Percentiles rank a stretch among this genome's conserved stretches.
Evolutionary conservation across 2,888 invertebrate species (phyloP).

Genomic region (Drosophila mulleri): DNA sequence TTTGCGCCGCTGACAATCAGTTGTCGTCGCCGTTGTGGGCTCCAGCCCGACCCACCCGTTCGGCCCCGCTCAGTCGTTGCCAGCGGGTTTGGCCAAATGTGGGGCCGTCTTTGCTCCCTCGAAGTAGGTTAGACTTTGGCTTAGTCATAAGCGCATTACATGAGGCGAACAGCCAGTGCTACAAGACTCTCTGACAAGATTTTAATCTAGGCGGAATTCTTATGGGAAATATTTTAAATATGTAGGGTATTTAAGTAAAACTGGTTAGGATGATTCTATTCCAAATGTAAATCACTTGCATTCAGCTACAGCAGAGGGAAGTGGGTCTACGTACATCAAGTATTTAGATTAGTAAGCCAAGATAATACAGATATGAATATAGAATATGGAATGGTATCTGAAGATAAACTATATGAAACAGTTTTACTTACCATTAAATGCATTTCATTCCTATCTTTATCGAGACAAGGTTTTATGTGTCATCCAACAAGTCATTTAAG

Average conservation of each 20-base stretch:
- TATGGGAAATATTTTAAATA: slow-evolving; percentile 49
- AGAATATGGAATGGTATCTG: neutral
- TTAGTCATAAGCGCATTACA: slow-evolving; percentile 60
- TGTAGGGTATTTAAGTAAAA: slow-evolving; percentile 24
- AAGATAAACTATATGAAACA: neutral
- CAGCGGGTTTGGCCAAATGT: slow-evolving; percentile 55
- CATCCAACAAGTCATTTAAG: neutral
- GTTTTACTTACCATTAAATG: neutral
- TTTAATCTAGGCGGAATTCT: slow-evolving; percentile 48
- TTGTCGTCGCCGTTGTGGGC: slow-evolving; percentile 41
- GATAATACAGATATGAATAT: neutral
- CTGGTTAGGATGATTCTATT: neutral
- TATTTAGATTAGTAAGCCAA: neutral
- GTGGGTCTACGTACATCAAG: neutral
- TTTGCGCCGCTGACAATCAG: slow-evolving; percentile 63
- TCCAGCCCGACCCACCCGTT: slow-evolving; percentile 9
- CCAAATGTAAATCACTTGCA: neutral
- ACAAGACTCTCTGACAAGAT: slow-evolving; percentile 25
- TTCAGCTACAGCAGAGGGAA: neutral
- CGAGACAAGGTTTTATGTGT: neutral
- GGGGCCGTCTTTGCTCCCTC: slow-evolving; percentile 48
- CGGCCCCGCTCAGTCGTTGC: slow-evolving; percentile 8
- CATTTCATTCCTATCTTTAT: neutral
- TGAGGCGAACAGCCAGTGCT: slow-evolving; percentile 19
- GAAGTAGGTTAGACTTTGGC: slow-evolving; percentile 59